Evolutionary conservation across 2,888 invertebrate species (phyloP).

Genomic region (Pilophorus perplexus): DNA sequence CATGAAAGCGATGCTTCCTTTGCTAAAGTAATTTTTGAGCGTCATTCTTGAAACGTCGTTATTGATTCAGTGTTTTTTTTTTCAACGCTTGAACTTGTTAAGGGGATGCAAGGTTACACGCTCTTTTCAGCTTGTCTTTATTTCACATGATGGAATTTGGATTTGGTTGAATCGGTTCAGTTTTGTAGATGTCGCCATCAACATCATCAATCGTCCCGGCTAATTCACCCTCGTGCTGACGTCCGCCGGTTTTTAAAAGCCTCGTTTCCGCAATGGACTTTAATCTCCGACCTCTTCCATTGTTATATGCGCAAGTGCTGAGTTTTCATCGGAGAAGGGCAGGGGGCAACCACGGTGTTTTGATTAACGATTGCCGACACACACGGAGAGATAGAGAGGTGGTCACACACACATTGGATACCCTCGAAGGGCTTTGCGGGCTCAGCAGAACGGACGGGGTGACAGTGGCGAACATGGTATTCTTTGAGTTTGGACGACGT

Average conservation of each 20-base stretch:
- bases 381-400: too few relatives aligned
- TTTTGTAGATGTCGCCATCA: too few relatives aligned
- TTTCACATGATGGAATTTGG: too few relatives aligned
- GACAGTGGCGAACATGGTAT: not conserved
- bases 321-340: not conserved
- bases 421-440: not conserved
- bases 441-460: not conserved
- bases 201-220: too few relatives aligned
- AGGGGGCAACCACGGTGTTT: not conserved
- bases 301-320: not conserved
- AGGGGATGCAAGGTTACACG: too few relatives aligned
- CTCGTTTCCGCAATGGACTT: constrained; percentile 9
- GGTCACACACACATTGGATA: too few relatives aligned
- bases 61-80: constrained; percentile 3
- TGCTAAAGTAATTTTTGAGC: not conserved
- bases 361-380: constrained; percentile 29
- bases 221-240: too few relatives aligned
- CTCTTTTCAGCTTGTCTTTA: too few relatives aligned
- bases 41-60: not conserved
- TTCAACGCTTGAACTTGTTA: too few relatives aligned
- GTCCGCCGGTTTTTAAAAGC: too few relatives aligned
- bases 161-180: too few relatives aligned
- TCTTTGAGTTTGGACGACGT: constrained; percentile 10
- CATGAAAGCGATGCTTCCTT: not conserved
- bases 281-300: constrained; percentile 5